Evolutionary conservation across 2,888 invertebrate species (phyloP).

Genomic region (Dinocampus coccinellae): DNA sequence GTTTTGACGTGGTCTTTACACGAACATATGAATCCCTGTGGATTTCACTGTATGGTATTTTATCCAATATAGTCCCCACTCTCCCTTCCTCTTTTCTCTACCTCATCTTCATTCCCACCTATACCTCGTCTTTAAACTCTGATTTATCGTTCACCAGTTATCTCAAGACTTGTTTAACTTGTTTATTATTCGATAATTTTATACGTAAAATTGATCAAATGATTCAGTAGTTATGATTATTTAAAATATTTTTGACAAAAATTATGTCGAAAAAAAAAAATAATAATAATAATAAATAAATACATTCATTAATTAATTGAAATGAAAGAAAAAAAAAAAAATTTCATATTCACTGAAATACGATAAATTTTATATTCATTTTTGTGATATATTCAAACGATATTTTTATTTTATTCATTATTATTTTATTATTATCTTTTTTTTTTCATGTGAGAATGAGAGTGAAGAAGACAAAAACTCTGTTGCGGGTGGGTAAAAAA

Average conservation of each 20-base stretch:
- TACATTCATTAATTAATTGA: too few relatives aligned
- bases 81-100: too few relatives aligned
- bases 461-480: not conserved
- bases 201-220: conserved; percentile 25
- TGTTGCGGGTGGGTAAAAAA: not conserved
- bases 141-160: conserved; percentile 56
- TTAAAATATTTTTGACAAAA: not conserved
- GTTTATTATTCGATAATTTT: conserved; percentile 48
- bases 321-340: not conserved
- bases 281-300: too few relatives aligned
- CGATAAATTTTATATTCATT: not conserved
- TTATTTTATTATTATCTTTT: not conserved
- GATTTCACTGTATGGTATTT: conserved; percentile 37
- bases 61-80: conserved; percentile 11
- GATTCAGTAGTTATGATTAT: conserved; percentile 1
- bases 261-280: too few relatives aligned
- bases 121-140: conserved; percentile 52
- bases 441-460: not conserved
- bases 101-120: conserved; percentile 25
- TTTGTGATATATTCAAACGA: not conserved
- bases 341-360: not conserved
- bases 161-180: conserved; percentile 49
- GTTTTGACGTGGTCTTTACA: conserved; percentile 62
- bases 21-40: conserved; percentile 51
- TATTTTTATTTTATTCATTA: not conserved